These are phyloP conservation scores for Pyrrhosoma nymphula DNA, from an alignment of 2,888 invertebrate genomes.

Conservation along the genomic window DNA sequence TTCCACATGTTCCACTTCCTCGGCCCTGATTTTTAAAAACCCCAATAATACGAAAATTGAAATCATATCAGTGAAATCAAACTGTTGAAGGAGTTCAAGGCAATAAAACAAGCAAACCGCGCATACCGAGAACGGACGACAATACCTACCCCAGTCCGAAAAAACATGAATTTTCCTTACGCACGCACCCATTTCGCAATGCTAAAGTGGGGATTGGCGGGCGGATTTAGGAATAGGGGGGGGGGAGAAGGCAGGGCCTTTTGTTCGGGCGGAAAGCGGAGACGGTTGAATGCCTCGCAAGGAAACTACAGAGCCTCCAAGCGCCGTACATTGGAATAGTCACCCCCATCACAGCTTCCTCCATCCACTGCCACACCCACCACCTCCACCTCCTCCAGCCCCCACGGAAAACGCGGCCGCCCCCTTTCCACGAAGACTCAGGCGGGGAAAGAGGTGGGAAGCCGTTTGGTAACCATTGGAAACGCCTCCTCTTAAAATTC, in stretches of 20 bases:
- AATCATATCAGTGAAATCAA: neutral
- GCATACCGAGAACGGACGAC: neutral
- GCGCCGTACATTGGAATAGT: neutral
- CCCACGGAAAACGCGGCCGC: neutral
- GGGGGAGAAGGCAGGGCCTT: neutral
- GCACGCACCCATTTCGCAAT: neutral
- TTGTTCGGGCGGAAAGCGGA: neutral
- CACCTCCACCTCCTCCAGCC: neutral
- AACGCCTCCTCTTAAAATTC: constrained; percentile 35
- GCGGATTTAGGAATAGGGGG: no score
- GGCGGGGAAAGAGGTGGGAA: neutral
- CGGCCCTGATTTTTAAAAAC: no score
- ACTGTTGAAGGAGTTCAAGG: neutral
- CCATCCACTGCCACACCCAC: neutral
- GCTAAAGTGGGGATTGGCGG: no score
- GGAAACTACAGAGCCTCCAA: neutral
- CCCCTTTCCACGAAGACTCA: neutral
- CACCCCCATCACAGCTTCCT: neutral
- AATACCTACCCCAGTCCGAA: neutral
- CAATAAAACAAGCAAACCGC: neutral
- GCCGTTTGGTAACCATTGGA: constrained; percentile 28
- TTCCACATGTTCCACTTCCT: no score
- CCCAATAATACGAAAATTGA: neutral
- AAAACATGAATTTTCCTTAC: neutral
- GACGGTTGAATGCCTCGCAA: neutral